These are phyloP conservation scores for Colletes collaris DNA, from an alignment of 2,888 invertebrate genomes.

Conservation along the genomic window DNA sequence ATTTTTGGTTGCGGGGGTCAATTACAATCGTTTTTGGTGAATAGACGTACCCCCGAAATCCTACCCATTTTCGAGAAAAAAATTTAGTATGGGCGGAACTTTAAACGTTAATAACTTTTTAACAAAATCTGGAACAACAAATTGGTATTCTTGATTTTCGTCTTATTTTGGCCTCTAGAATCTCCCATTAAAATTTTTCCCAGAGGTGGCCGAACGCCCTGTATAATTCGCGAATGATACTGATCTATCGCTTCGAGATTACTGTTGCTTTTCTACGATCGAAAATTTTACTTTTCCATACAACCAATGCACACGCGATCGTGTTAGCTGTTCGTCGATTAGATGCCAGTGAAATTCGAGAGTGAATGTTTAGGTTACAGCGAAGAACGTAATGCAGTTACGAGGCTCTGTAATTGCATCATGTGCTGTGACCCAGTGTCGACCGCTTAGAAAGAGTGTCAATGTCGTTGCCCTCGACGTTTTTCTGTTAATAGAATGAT, in stretches of 20 bases:
- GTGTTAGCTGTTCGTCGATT: conserved; percentile 6
- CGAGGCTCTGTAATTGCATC: conserved; percentile 50
- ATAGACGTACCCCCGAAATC: no score
- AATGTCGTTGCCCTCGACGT: conserved; percentile 62
- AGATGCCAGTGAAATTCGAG: conserved; percentile 32
- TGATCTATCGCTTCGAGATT: background rate
- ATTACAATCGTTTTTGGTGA: no score
- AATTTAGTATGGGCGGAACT: no score
- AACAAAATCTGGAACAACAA: no score
- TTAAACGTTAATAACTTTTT: no score
- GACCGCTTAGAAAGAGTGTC: conserved; percentile 52
- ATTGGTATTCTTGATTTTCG: no score
- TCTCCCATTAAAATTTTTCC: no score
- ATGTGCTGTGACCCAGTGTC: conserved; percentile 38
- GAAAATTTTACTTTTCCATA: background rate
- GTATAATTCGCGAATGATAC: background rate
- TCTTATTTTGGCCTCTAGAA: no score
- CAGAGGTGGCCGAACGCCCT: no score
- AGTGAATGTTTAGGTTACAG: conserved; percentile 45
- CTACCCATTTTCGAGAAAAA: no score
- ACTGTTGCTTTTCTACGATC: background rate
- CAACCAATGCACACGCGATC: conserved; percentile 5
- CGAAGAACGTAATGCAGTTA: conserved; percentile 46
- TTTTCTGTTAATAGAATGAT: conserved; percentile 28
- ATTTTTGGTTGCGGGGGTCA: no score